Conservation (phyloP, 2,113 vertebrate genomes). For the Tapirus terrestris region DNA sequence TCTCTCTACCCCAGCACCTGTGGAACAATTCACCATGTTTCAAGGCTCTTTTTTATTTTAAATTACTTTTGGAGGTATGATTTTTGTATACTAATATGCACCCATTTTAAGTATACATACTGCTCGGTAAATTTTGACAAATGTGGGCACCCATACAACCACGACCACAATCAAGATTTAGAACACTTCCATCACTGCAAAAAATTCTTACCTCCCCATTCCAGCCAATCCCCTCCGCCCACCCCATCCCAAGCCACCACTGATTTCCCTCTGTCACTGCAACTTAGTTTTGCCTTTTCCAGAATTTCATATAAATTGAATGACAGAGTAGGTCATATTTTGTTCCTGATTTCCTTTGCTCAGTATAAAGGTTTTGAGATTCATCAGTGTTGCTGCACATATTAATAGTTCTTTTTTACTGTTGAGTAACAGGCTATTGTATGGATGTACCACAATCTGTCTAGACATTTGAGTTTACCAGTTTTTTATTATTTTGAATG, state of each 20-base stretch:
- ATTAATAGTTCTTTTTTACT: neutral
- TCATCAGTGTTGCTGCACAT: neutral
- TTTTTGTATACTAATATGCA: neutral
- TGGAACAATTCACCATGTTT: neutral
- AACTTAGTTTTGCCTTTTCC: neutral
- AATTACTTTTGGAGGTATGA: neutral
- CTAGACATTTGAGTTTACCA: neutral
- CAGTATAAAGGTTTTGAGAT: neutral
- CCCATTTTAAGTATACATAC: neutral
- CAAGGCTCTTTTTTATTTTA: neutral
- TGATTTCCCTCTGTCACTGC: neutral
- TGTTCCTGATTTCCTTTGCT: neutral
- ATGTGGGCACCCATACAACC: neutral
- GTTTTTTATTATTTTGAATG: neutral
- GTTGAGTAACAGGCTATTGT: neutral
- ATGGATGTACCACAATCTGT: neutral
- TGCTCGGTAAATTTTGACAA: neutral
- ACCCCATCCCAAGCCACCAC: neutral
- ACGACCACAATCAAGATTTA: neutral
- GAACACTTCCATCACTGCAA: neutral
- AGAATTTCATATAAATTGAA: neutral
- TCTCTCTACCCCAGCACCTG: neutral
- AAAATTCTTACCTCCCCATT: neutral
- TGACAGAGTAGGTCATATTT: neutral
- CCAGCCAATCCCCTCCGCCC: rapidly evolving